Evolutionary conservation across 2,888 invertebrate species (phyloP).

Genomic region (Erpobdella octoculata): DNA sequence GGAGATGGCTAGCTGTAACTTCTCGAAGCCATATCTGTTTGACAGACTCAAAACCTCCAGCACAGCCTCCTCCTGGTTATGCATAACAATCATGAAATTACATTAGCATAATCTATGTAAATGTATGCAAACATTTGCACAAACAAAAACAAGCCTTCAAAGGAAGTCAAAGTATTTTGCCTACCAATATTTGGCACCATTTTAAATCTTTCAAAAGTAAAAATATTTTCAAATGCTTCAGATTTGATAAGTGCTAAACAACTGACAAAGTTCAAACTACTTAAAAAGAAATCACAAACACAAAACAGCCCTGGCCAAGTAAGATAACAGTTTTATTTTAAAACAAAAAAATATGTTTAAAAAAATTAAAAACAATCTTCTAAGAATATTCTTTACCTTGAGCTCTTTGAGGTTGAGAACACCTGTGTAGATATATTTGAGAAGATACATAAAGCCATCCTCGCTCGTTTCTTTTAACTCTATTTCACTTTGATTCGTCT

Average conservation of each 20-base stretch:
- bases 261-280: neutral
- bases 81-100: neutral
- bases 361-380: too few relatives aligned
- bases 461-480: constrained; percentile 67
- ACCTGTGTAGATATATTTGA: constrained; percentile 91
- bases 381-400: too few relatives aligned
- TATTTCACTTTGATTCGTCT: constrained; percentile 65
- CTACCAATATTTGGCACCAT: neutral
- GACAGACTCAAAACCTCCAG: constrained; percentile 71
- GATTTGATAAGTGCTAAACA: neutral
- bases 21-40: constrained; percentile 88
- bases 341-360: too few relatives aligned
- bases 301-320: neutral
- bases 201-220: neutral
- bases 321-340: neutral
- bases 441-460: constrained; percentile 57
- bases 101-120: too few relatives aligned
- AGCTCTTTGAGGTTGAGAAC: constrained; percentile 59
- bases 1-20: constrained; percentile 81
- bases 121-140: too few relatives aligned
- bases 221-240: neutral
- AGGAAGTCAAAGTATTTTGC: too few relatives aligned
- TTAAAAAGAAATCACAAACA: neutral
- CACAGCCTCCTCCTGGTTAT: constrained; percentile 50
- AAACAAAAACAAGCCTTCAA: too few relatives aligned